Base-by-base conservation (phyloP, 2,888 invertebrate genomes). In the Globia sparganii region DNA sequence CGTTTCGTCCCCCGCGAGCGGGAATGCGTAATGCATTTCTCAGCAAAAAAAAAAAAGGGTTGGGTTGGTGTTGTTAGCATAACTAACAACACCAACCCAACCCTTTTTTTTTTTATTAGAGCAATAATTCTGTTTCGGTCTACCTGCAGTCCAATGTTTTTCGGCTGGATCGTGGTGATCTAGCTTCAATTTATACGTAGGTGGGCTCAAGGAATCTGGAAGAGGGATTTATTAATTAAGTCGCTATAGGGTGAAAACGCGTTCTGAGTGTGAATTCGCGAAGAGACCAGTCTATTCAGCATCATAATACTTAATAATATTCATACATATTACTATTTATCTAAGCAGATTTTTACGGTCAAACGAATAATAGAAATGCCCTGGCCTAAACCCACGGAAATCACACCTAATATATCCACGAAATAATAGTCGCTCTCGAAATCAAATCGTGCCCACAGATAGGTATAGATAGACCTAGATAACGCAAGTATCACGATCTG, bases 111-210 rank as follows among this genome's bases (percentile, higher is more conserved):
- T 25, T 31, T 69, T 66, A 18, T 1, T 31, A 56, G 0, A 18
- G 9, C 15, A 59, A 70, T 43, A 31, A 37, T 4, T 31, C 1
- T 43, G 4, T n/a, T 18, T 31, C 58, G 4, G 11, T 37, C 2
- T 78, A 78, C 81, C 75, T 73, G 70, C 43, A 25, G n/a, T 73
- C 80, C 75, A 80, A 18, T 71, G 46, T 28, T 81, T 85, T 58
- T 72, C 70, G 13, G 49, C 34, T 40, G 61, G 21, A 34, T 80
- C 70, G 18, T 40, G 18, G 9, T 65, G 40, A 8, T 69, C 21
- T 37, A 8, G 4, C 62, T 73, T 84, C 59, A 49, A 65, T 64
- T 68, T 83, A 21, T 46, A 62, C 3, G 58, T 25, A 5, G 80
- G 25, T 46, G 65, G 40, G 31, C 58, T 72, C 65, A 37, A 25